Evolutionary conservation across 2,888 invertebrate genomes (phyloP).

Genomic region (Dasypolia templi): DNA sequence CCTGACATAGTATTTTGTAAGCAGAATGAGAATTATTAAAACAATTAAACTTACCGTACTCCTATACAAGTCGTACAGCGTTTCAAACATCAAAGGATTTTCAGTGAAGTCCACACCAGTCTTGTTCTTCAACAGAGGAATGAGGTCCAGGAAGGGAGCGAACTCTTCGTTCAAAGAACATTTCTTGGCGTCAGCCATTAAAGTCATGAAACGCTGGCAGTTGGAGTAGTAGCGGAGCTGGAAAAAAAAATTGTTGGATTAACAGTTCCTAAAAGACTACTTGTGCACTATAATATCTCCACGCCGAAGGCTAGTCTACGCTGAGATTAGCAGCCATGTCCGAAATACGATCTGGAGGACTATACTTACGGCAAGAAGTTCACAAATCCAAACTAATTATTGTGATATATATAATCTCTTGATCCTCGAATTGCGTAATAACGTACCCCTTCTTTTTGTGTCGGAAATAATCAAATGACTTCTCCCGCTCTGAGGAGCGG

Average conservation of each 20-base stretch:
- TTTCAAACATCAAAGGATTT: slow-evolving; percentile 80
- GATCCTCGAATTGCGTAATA: slow-evolving; percentile 41
- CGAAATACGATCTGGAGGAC: too few species aligned
- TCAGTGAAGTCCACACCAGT: slow-evolving; percentile 84
- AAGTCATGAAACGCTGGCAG: slow-evolving; percentile 77
- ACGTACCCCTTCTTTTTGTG: too few species aligned
- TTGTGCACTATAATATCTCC: too few species aligned
- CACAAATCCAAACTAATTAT: slow-evolving; percentile 56
- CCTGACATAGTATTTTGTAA: not conserved
- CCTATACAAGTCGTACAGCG: slow-evolving; percentile 80
- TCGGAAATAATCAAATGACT: too few species aligned
- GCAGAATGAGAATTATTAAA: not conserved
- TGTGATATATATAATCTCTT: slow-evolving; percentile 46
- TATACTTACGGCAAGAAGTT: slow-evolving; percentile 22
- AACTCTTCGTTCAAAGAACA: slow-evolving; percentile 79
- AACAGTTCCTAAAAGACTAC: not conserved
- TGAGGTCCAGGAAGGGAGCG: slow-evolving; percentile 77
- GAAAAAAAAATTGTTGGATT: slow-evolving; percentile 21
- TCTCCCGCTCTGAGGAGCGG: too few species aligned
- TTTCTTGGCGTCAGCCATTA: slow-evolving; percentile 79
- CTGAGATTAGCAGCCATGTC: too few species aligned
- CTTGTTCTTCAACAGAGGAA: slow-evolving; percentile 74
- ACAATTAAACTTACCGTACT: slow-evolving; percentile 76
- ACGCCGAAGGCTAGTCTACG: too few species aligned
- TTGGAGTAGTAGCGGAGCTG: slow-evolving; percentile 87